Evolutionary conservation across 2,888 invertebrate species (phyloP), one percentile per base, ranked within the genome.

Genomic region (Brachyptera risi): DNA sequence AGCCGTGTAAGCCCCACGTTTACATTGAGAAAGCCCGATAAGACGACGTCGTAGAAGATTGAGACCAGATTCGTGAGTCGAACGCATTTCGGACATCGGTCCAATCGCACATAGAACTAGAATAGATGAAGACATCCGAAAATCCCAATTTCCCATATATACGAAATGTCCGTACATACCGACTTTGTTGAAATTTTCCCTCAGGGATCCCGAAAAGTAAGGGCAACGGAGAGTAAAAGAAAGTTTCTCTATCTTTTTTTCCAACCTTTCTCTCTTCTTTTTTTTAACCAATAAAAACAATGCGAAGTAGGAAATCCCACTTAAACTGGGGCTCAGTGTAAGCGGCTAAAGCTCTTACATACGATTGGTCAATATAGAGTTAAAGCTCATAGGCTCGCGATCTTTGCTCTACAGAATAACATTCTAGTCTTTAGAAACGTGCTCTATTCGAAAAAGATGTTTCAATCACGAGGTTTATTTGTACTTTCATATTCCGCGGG

Each of bases 241-340:
- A 61, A 57, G 37, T 56, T 61, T 60, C 40, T 44, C 47, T 23
- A 47, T 17, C n/a, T 19, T 47, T 35, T 21, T 38, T 42, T 51
- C 59, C 11, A 38, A 15, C 21, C n/a, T n/a, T n/a, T 27, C 40
- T 23, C 31, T 21, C 57, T 61, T 57, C 15, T 47, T 13, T 37
- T 42, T 15, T 54, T 21, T 54, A 54, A 27, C 61, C 61, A 61
- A 61, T 57, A 61, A 61, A 61, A 58, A 58, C 61, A 51, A 61
- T 58, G 58, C 31, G 50, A 49, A 49, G 56, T 24, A 57, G 56
- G 54, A 57, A 49, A 61, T 40, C 50, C 61, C 56, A 61, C 61
- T 61, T 56, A 59, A 51, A 51, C 35, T 23, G 24, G 35, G 56
- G 27, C 35, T 31, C 56, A 13, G 31, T 21, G 47, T 58, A 49